Evolutionary conservation across 1,140 invertebrate species (phyloP), one percentile per base, ranked within the genome.

Genomic region (Nasonia vitripennis): DNA sequence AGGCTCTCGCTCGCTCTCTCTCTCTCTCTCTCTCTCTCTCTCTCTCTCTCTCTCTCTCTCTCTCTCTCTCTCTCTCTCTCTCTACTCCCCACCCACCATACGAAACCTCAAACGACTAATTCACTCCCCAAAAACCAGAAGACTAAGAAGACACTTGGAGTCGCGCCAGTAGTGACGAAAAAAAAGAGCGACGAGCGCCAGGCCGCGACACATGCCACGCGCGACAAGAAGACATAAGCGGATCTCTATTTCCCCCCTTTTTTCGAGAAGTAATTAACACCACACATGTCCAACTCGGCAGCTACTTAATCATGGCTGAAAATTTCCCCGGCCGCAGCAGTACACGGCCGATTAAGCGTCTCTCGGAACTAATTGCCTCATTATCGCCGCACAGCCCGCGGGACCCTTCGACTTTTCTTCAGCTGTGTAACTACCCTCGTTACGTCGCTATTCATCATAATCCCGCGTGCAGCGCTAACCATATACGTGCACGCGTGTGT

Each of bases 291-390:
- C 78, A 87, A 89, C 87, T 78, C n/a, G 88, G 83, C 86, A 87
- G 79, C 70, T 78, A 89, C 87, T 91, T 89, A 88, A 92, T 92
- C 91, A 90, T 88, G 78, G 85, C 84, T 87, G 82, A 89, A 91
- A 90, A 89, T 91, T 91, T 90, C 87, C 87, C 88, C 87, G 87
- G 20, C 55, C 4, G 14, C 51, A 55, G 11, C 17, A 51, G 2
- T 12, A 89, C 87, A 88, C 89, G 87, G 86, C 84, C 87, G 87
- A 89, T 89, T 89, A 89, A 86, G 62, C 82, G 87, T 78, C 85
- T 78, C 75, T 86, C 82, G 75, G 70, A 55, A 86, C 81, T 87
- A 89, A 87, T 88, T 87, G 80, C 55, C 81, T 88, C 84, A 88
- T 89, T 89, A 88, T 87, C 45, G 55, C n/a, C 31, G 37, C 27